Evolutionary conservation across 2,113 vertebrate genomes (phyloP).

Genomic region (Leptobrachium leishanense): DNA sequence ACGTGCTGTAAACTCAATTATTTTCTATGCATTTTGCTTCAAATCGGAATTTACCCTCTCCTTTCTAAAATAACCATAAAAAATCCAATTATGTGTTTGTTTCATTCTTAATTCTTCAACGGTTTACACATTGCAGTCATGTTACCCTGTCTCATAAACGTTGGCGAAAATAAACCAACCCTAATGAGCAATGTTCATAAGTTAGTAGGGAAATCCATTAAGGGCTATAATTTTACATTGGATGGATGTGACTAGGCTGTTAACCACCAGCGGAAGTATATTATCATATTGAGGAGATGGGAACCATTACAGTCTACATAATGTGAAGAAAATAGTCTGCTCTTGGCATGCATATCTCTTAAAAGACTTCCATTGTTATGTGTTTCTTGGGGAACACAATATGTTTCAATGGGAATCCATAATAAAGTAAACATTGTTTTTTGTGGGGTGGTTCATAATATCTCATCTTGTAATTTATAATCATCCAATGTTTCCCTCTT

Average conservation of each 20-base stretch:
- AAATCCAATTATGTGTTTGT: conserved; percentile 50
- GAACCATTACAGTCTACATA: conserved; percentile 47
- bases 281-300: conserved; percentile 59
- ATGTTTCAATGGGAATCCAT: conserved; percentile 76
- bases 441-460: conserved; percentile 79
- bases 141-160: too few species aligned
- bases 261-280: conserved; percentile 58
- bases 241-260: conserved; percentile 57
- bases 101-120: too few species aligned
- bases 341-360: conserved; percentile 64
- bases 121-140: too few species aligned
- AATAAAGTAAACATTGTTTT: conserved; percentile 71
- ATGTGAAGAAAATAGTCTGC: conserved; percentile 57
- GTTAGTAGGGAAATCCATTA: too few species aligned
- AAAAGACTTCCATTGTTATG: conserved; percentile 72
- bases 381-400: conserved; percentile 69
- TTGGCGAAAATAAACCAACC: too few species aligned
- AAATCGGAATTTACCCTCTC: too few species aligned
- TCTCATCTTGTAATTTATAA: conserved; percentile 69
- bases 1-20: too few species aligned
- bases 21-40: too few species aligned
- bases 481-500: conserved; percentile 77
- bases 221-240: conserved; percentile 23
- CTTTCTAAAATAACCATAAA: too few species aligned
- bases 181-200: too few species aligned